Percentiles rank a stretch among this genome's conserved stretches.
Conservation (phyloP, 2,797 vertebrate species). For the Clarias pachynema region DNA sequence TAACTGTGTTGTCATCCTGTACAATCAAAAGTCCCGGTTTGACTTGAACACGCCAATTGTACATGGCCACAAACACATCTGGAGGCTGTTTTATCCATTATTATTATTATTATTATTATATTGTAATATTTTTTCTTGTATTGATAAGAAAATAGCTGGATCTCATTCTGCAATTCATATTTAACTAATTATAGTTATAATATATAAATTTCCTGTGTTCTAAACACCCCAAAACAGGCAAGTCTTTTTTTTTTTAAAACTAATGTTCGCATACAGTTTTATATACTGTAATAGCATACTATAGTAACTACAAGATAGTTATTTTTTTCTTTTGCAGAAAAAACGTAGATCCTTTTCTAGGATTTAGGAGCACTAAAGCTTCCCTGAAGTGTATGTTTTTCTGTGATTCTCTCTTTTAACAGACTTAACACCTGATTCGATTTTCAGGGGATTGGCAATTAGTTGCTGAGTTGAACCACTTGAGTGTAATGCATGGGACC, state of each 20-base stretch:
- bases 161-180: too few species aligned
- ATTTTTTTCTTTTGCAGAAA: too few species aligned
- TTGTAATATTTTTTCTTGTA: too few species aligned
- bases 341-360: not conserved
- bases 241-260: not conserved
- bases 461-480: conserved; percentile 13
- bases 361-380: not conserved
- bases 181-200: not conserved
- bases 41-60: too few species aligned
- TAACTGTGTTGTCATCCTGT: too few species aligned
- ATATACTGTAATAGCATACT: not conserved
- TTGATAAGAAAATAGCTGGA: too few species aligned
- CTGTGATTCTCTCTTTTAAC: not conserved
- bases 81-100: too few species aligned
- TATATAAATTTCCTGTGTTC: not conserved
- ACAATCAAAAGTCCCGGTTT: too few species aligned
- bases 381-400: not conserved
- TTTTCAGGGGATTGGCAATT: conserved; percentile 7
- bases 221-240: not conserved
- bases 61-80: too few species aligned
- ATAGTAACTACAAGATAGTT: not conserved
- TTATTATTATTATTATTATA: too few species aligned
- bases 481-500: conserved; percentile 23
- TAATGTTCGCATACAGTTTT: too few species aligned
- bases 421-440: conserved; percentile 22